phyloP scores from a whole-genome alignment of 2,888 invertebrate species.

The Neocrepidodera transversa region DNA sequence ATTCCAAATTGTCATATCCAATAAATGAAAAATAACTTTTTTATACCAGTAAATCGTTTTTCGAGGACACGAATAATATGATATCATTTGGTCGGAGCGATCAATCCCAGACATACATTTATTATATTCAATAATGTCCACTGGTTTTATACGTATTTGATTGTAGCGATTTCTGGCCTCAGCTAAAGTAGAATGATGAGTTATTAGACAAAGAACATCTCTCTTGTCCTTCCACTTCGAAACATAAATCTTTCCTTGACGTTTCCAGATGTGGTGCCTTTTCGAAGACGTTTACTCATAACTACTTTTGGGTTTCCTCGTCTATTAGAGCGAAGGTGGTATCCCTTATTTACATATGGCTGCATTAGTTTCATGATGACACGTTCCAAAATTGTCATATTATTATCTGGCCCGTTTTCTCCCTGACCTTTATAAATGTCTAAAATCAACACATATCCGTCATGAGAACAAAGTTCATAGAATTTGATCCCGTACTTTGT shows the following conservation, averaged over 20 bases:
- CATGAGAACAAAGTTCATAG: slow-evolving; percentile 4
- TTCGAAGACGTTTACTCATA: slow-evolving; percentile 7
- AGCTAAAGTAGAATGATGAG: slow-evolving; percentile 11
- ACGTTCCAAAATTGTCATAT: slow-evolving; percentile 15
- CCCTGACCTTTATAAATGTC: too few species aligned
- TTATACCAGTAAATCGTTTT: slow-evolving; percentile 7
- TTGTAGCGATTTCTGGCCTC: neutral
- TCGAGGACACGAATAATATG: neutral
- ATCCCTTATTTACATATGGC: slow-evolving; percentile 24
- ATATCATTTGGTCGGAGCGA: neutral
- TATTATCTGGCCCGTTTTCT: slow-evolving; percentile 3
- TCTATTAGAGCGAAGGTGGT: slow-evolving; percentile 3
- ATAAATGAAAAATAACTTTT: slow-evolving; percentile 1
- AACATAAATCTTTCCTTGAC: slow-evolving; percentile 3
- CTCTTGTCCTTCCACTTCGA: slow-evolving; percentile 24
- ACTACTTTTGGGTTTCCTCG: slow-evolving; percentile 7
- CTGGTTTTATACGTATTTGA: neutral
- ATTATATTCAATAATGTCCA: slow-evolving; percentile 1
- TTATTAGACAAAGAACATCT: slow-evolving; percentile 16
- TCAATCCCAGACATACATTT: slow-evolving; percentile 13
- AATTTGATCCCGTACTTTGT: slow-evolving; percentile 15
- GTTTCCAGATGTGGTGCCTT: slow-evolving; percentile 25
- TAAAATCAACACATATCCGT: slow-evolving; percentile 30
- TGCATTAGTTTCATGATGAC: slow-evolving; percentile 19
- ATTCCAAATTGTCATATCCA: slow-evolving; percentile 12